Evolutionary conservation across 2,888 invertebrate species (phyloP).

Genomic region (Maniola hyperantus): DNA sequence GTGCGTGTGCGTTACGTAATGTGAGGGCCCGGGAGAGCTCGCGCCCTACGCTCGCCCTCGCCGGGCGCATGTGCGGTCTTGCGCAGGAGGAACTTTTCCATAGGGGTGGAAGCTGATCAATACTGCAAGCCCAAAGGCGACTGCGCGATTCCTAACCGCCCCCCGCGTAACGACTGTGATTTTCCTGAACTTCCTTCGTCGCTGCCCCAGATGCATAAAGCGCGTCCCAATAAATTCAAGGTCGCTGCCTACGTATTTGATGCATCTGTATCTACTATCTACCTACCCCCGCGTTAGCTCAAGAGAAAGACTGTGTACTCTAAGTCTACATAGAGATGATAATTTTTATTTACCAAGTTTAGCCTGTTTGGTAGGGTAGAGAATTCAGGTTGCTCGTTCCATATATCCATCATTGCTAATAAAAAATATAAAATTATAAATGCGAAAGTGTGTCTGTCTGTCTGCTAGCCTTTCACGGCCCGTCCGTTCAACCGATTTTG

Average conservation of each 20-base stretch:
- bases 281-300: background rate
- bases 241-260: conserved; percentile 29
- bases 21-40: conserved; percentile 67
- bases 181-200: conserved; percentile 44
- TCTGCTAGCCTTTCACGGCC: too few species aligned
- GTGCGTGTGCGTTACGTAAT: conserved; percentile 82
- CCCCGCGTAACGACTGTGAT: conserved; percentile 38
- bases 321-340: too few species aligned
- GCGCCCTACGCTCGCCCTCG: conserved; percentile 54
- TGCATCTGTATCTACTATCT: conserved; percentile 11
- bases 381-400: too few species aligned
- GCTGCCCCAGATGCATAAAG: conserved; percentile 59
- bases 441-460: too few species aligned
- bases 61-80: conserved; percentile 39
- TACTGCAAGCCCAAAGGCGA: conserved; percentile 41
- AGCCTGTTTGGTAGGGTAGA: background rate
- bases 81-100: conserved; percentile 35
- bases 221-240: conserved; percentile 49
- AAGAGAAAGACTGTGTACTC: background rate
- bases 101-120: conserved; percentile 44
- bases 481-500: too few species aligned
- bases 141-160: conserved; percentile 41
- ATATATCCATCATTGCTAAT: too few species aligned
- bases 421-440: too few species aligned
- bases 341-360: too few species aligned